Percentiles rank a stretch among this genome's conserved stretches.
phyloP scores from a whole-genome alignment of 2,113 vertebrate species.

The Dryoscopus gambensis region DNA sequence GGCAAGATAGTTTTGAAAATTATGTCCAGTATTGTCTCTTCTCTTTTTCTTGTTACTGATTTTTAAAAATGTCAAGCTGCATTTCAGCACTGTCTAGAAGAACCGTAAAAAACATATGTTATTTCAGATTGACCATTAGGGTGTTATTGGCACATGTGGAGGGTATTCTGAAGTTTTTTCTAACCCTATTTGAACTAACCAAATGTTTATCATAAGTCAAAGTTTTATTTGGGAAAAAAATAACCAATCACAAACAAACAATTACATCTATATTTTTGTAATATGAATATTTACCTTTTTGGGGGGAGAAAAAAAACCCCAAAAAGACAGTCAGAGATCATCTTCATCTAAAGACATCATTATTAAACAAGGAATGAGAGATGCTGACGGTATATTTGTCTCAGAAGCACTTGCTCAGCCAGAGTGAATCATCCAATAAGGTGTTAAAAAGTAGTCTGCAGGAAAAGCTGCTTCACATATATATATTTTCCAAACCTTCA shows the following conservation, averaged over 20 bases:
- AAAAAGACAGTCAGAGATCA: neutral
- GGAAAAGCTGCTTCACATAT: neutral
- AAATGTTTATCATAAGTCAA: neutral
- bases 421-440: neutral
- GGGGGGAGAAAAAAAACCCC: fast-evolving
- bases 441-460: neutral
- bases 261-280: neutral
- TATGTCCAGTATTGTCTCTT: neutral
- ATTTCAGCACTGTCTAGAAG: neutral
- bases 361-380: neutral
- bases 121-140: neutral
- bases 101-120: neutral
- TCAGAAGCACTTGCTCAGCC: neutral
- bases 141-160: neutral
- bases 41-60: neutral
- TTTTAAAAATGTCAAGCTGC: neutral
- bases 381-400: neutral
- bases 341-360: neutral
- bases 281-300: neutral
- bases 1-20: neutral
- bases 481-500: neutral
- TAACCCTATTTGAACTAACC: neutral
- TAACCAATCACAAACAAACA: neutral
- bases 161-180: neutral
- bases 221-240: neutral